These are phyloP conservation scores for Cosmia trapezina DNA, from an alignment of 2,888 invertebrate species.

Conservation along the genomic window DNA sequence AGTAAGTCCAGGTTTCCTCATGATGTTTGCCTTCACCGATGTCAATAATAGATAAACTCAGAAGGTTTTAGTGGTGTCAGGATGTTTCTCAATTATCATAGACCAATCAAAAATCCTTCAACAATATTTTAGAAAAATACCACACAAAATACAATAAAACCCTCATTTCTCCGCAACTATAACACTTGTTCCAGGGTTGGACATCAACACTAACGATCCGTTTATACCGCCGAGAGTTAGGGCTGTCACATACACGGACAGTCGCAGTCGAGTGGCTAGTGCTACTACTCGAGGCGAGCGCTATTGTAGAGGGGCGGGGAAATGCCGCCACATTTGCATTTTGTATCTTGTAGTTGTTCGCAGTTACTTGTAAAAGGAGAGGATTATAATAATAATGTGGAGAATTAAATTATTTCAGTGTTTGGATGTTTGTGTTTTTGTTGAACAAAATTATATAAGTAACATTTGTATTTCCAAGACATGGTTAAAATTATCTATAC, in stretches of 20 bases:
- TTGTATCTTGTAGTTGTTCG: constrained; percentile 49
- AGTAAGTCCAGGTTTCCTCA: no score
- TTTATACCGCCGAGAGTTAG: constrained; percentile 56
- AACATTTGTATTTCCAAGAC: not conserved
- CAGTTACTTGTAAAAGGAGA: constrained; percentile 25
- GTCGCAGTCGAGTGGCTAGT: constrained; percentile 54
- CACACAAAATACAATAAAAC: constrained; percentile 1
- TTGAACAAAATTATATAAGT: not conserved
- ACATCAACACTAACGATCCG: constrained; percentile 55
- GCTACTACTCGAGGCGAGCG: constrained; percentile 44
- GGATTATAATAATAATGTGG: constrained; percentile 7
- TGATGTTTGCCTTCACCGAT: no score
- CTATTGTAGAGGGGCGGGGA: constrained; percentile 36
- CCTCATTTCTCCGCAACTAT: constrained; percentile 5
- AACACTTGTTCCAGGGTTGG: constrained; percentile 40
- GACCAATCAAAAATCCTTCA: not conserved
- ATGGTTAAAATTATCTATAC: not conserved
- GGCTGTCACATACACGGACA: constrained; percentile 59
- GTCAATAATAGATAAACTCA: no score
- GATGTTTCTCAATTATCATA: not conserved
- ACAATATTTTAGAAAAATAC: not conserved
- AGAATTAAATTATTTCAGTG: not conserved
- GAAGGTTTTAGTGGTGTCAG: not conserved
- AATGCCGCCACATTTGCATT: constrained; percentile 58
- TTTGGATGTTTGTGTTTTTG: not conserved